These are phyloP conservation scores for Plectropomus leopardus DNA, from an alignment of 2,113 vertebrate species.

Conservation along the genomic window DNA sequence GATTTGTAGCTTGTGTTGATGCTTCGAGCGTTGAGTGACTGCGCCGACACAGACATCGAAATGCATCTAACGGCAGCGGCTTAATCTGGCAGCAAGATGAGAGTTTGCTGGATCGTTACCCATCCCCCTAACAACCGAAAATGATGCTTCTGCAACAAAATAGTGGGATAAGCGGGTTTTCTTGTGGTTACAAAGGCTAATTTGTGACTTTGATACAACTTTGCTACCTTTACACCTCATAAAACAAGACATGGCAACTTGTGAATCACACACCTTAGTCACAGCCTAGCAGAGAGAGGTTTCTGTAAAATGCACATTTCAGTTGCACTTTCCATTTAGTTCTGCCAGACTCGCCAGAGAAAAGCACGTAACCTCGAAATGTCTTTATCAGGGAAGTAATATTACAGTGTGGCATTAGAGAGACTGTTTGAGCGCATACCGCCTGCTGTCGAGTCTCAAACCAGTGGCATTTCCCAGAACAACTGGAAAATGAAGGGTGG, in stretches of 20 bases:
- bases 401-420: slow-evolving; percentile 45
- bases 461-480: slow-evolving; percentile 68
- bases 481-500: slow-evolving; percentile 57
- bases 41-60: slow-evolving; percentile 51
- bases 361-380: slow-evolving; percentile 34
- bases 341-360: slow-evolving; percentile 24
- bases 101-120: slow-evolving; percentile 63
- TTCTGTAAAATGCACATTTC: slow-evolving; percentile 32
- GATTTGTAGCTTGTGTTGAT: slow-evolving; percentile 71
- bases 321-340: slow-evolving; percentile 19
- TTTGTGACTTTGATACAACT: slow-evolving; percentile 57
- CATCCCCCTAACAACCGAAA: slow-evolving; percentile 51
- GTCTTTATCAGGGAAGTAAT: slow-evolving; percentile 45
- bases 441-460: slow-evolving; percentile 66
- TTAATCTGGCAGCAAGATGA: slow-evolving; percentile 61
- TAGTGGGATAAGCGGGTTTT: slow-evolving; percentile 43
- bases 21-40: slow-evolving; percentile 64
- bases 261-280: slow-evolving; percentile 48
- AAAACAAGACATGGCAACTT: slow-evolving; percentile 49
- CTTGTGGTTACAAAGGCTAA: slow-evolving; percentile 42
- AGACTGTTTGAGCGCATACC: slow-evolving; percentile 44
- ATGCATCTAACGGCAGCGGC: slow-evolving; percentile 60
- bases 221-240: slow-evolving; percentile 38
- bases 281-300: slow-evolving; percentile 26
- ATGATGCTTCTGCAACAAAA: slow-evolving; percentile 46